Base-by-base conservation (phyloP, 2,113 vertebrate species). In the Rousettus leschenaultii region DNA sequence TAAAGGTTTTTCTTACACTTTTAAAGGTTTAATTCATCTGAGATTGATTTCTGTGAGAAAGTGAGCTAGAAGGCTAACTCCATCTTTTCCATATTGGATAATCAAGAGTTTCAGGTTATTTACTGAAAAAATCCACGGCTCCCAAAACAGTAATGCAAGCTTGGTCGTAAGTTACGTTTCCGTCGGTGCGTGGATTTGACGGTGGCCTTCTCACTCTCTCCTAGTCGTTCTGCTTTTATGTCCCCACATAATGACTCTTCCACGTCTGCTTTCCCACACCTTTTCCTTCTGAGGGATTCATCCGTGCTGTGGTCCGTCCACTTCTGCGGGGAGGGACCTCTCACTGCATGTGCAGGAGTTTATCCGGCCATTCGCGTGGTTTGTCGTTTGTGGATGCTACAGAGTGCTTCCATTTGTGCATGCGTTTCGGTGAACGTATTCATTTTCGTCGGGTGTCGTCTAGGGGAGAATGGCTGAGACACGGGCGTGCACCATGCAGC, bases 41-140 rank as follows among this genome's bases (percentile, higher is more conserved):
- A n/a, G 38, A 84, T 93, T 91, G 82, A 91, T 91, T 96, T 94
- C 55, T 87, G 55, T 35, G 40, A 59, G 26, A 71, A 66, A 86
- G n/a, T 51, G 51, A 79, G 40, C 55, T 35, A 19, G 28, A 15
- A 79, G 45, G 35, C 61, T 68, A 73, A 79, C 90, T 90, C 33
- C 5, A 53, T 85, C 80, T 80, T 92, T 83, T 55, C 63, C 59
- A 22, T 77, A 48, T 61, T 63, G n/a, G 19, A 68, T 93, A 93
- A 35, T 4, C 19, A 82, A 65, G 63, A 75, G 14, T 91, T 96
- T 91, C 38, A 89, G 21, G 38, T 40, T 30, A 65, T 68, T 97
- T 94, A 43, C 51, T 74, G 19, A 88, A 97, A n/a, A 91, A 85
- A 26, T 48, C 4, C 16, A 11, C 40, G 7, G 61, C 71, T 21